A percentile compares a stretch with the other conserved stretches of the same genome.
Conservation (phyloP, 2,888 invertebrate genomes). For the Leptura quadrifasciata region DNA sequence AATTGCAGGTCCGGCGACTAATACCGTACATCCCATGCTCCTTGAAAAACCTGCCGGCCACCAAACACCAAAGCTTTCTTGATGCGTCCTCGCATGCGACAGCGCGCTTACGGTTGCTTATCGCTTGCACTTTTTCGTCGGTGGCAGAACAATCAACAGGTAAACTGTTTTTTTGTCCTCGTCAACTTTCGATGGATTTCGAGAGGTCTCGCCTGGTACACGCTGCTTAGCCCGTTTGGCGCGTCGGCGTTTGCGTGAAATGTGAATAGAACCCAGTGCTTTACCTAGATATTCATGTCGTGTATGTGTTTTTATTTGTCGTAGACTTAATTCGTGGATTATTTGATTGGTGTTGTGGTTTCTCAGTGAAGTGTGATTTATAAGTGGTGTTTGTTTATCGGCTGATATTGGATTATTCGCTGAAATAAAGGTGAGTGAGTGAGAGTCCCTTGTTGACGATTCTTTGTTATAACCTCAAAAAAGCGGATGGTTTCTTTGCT, state of each 20-base stretch:
- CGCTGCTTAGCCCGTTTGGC: constrained; percentile 67
- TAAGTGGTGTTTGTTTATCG: constrained; percentile 30
- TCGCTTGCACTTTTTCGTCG: constrained; percentile 37
- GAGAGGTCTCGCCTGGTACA: constrained; percentile 62
- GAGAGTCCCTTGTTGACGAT: constrained; percentile 27
- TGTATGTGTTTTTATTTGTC: constrained; percentile 58
- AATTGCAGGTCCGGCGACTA: neutral
- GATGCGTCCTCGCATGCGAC: neutral
- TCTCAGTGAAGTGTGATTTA: constrained; percentile 24
- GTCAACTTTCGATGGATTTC: constrained; percentile 63
- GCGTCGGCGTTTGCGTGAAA: constrained; percentile 61
- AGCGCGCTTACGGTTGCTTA: neutral
- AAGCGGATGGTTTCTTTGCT: constrained; percentile 13
- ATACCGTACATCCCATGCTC: constrained; percentile 11
- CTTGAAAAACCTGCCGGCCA: constrained; percentile 4
- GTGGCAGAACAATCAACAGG: constrained; percentile 60
- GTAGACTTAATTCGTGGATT: constrained; percentile 26
- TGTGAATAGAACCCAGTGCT: constrained; percentile 60
- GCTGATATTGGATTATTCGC: constrained; percentile 31
- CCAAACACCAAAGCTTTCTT: neutral
- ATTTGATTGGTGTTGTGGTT: constrained; percentile 36
- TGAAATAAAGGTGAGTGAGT: constrained; percentile 42
- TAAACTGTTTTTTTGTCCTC: constrained; percentile 63
- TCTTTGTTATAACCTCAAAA: constrained; percentile 48
- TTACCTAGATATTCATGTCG: constrained; percentile 63